Percentiles rank a stretch among this genome's conserved stretches.
These are phyloP conservation scores for Microplitis mediator DNA, from an alignment of 1,140 invertebrate species.

Conservation along the genomic window DNA sequence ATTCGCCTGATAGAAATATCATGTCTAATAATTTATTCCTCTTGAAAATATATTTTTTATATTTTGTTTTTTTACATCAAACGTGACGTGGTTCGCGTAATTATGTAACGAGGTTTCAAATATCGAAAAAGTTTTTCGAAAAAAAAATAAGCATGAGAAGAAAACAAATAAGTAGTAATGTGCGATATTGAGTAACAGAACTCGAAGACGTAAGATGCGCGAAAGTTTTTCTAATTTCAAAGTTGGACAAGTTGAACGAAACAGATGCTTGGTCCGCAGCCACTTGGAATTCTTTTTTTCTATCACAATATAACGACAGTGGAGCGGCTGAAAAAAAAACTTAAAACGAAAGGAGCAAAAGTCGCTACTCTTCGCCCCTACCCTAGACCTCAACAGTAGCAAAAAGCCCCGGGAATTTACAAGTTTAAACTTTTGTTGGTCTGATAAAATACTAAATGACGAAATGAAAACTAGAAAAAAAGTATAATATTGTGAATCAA, in stretches of 20 bases:
- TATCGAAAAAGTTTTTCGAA: neutral
- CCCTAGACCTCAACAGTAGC: no score
- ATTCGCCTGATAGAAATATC: neutral
- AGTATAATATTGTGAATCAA: neutral
- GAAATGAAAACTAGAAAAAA: neutral
- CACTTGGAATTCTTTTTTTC: neutral
- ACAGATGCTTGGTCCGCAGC: slow-evolving; percentile 8
- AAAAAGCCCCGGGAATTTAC: no score
- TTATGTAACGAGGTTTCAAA: neutral
- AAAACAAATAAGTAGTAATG: neutral
- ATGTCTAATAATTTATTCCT: neutral
- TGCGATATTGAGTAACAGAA: slow-evolving; percentile 4
- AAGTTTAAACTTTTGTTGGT: no score
- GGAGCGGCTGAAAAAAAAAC: neutral
- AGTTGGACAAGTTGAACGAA: slow-evolving; percentile 24
- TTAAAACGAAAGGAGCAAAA: neutral
- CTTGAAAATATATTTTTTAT: neutral
- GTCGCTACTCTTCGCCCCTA: neutral
- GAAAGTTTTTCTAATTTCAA: slow-evolving; percentile 27
- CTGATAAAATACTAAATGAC: no score
- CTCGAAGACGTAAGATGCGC: slow-evolving; percentile 9
- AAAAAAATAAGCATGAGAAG: neutral
- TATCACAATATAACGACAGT: neutral
- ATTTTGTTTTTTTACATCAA: neutral
- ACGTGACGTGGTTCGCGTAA: neutral